Base-by-base conservation (phyloP, 2,888 invertebrate species). In the Tipula unca region DNA sequence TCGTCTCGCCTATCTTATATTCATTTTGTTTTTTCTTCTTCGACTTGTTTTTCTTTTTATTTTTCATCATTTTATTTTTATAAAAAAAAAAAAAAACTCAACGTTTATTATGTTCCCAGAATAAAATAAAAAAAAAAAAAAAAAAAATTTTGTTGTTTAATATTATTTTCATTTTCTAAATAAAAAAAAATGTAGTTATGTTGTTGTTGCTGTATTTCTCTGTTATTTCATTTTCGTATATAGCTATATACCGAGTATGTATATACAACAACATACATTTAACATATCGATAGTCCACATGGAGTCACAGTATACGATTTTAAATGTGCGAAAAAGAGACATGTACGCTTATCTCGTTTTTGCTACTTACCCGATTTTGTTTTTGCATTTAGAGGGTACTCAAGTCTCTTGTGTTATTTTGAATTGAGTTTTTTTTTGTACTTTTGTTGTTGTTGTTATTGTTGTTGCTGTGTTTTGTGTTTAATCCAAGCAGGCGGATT, bases 401-500 rank as follows among this genome's bases (percentile, higher is more conserved):
- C 83, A 83, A 83, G 83, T 83, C 83, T 83, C 35, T 83, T 83
- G 83, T 83, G 83, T 83, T 83, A 83, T 83, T 83, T 83, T 83
- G 83, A 83, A 83, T 83, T 83, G 83, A 83, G 83, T 83, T 83
- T 83, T 83, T 83, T 83, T 69, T 10, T 69, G 69, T 69, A 25
- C 8, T 20, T 69, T 25, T 25, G 69, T 69, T 69, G 69, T 69
- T 69, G 69, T 69, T 69, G 48, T 48, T 48, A 5, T 48, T 48
- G 48, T 48, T 48, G 48, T 48, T 48, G 48, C 48, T 48, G 69
- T 69, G 8, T 69, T 69, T 83, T 83, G 83, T 83, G 35, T 83
- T 83, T 83, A 83, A 83, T 83, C 84, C 32, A 84, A 84, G 84
- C 84, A 84, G 84, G 84, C 84, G 84, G 84, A 84, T 84, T 84